Conservation (phyloP, 2,888 invertebrate species). For the Hololepta plana region DNA sequence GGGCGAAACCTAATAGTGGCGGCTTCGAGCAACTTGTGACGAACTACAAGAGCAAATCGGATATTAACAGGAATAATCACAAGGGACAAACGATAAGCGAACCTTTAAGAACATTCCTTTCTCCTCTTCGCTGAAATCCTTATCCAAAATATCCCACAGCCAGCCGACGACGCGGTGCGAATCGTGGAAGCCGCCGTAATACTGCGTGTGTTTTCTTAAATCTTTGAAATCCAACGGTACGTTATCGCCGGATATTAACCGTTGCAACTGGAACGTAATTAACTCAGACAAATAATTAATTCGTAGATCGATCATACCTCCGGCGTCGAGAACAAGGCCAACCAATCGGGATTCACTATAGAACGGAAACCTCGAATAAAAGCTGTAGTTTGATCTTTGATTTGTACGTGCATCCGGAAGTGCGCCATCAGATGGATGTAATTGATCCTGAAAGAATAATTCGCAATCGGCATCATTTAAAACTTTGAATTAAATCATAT, state of each 20-base stretch:
- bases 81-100: conserved; percentile 8
- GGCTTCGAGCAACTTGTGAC: conserved; percentile 90
- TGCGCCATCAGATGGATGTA: conserved; percentile 98
- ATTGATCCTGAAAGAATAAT: conserved; percentile 62
- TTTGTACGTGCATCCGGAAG: conserved; percentile 96
- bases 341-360: conserved; percentile 89
- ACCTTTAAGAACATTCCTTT: conserved; percentile 88
- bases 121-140: conserved; percentile 87
- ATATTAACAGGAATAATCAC: conserved; percentile 1
- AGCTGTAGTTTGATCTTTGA: conserved; percentile 89
- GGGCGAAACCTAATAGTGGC: conserved; percentile 87
- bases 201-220: conserved; percentile 82
- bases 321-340: conserved; percentile 85
- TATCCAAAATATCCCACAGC: conserved; percentile 95
- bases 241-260: conserved; percentile 91
- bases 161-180: conserved; percentile 94
- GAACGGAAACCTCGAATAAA: conserved; percentile 94
- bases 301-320: conserved; percentile 38
- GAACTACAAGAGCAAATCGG: conserved; percentile 17
- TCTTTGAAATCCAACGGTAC: conserved; percentile 80
- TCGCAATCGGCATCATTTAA: too few species aligned
- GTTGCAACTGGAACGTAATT: conserved; percentile 46
- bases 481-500: conserved; percentile 17
- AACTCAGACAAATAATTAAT: neutral
- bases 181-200: conserved; percentile 98